Conservation (phyloP, 1,140 invertebrate species). For the Plectrocnemia conspersa region DNA sequence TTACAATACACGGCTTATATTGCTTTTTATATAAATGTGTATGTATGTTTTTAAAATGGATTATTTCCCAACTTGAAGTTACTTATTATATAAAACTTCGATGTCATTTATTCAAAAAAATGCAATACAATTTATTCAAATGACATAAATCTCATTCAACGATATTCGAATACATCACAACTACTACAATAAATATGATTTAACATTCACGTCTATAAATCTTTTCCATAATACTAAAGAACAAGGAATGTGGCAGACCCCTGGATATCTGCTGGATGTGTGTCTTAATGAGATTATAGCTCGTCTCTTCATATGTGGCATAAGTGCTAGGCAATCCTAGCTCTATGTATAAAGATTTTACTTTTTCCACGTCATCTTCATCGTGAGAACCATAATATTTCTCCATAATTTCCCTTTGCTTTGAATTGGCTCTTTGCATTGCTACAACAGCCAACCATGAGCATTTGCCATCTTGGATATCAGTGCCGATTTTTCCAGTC, state of each 20-base stretch:
- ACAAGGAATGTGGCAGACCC: slow-evolving; percentile 75
- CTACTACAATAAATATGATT: too few relatives aligned
- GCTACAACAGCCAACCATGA: slow-evolving; percentile 91
- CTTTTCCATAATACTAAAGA: slow-evolving; percentile 76
- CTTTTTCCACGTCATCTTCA: slow-evolving; percentile 60
- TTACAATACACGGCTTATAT: too few relatives aligned
- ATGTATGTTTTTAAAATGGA: too few relatives aligned
- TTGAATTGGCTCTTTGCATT: slow-evolving; percentile 67
- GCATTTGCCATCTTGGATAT: slow-evolving; percentile 95
- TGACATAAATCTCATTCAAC: too few relatives aligned
- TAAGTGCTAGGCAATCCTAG: slow-evolving; percentile 73
- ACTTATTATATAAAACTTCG: too few relatives aligned
- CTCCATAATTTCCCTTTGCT: slow-evolving; percentile 73
- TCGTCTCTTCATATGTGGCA: slow-evolving; percentile 80
- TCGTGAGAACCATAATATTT: slow-evolving; percentile 76
- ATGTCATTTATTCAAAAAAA: too few relatives aligned
- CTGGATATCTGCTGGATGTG: slow-evolving; percentile 82
- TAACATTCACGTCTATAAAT: slow-evolving; percentile 66
- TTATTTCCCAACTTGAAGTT: too few relatives aligned
- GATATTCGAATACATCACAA: too few relatives aligned
- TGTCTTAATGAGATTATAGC: slow-evolving; percentile 73
- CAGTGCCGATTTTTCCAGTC: slow-evolving; percentile 86
- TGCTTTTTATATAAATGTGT: too few relatives aligned
- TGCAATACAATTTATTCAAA: too few relatives aligned
- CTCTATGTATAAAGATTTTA: slow-evolving; percentile 78